Conservation (phyloP, 1,140 invertebrate species). For the Cylas formicarius region DNA sequence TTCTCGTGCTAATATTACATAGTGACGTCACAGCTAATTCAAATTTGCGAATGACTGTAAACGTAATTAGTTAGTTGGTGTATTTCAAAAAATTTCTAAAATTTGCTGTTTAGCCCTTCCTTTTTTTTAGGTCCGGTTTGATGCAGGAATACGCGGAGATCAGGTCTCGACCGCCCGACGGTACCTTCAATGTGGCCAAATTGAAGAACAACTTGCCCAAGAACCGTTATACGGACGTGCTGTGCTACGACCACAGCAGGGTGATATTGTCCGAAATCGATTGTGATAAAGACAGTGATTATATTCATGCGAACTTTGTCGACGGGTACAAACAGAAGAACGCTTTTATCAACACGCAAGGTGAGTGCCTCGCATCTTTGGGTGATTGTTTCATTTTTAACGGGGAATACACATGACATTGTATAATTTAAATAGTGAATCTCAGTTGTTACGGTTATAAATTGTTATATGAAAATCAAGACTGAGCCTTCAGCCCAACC, state of each 20-base stretch:
- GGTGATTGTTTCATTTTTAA: not conserved
- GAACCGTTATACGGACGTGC: constrained; percentile 93
- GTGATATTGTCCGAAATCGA: constrained; percentile 72
- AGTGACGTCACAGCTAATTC: too few species aligned
- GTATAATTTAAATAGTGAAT: too few species aligned
- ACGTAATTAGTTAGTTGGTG: too few species aligned
- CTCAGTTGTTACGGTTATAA: not conserved
- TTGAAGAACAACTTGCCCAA: constrained; percentile 77
- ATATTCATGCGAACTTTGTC: constrained; percentile 97
- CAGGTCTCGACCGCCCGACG: constrained; percentile 66
- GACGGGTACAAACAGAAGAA: constrained; percentile 97
- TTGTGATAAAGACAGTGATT: constrained; percentile 74
- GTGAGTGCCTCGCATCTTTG: constrained; percentile 49
- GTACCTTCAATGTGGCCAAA: constrained; percentile 76
- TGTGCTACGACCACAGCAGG: constrained; percentile 91
- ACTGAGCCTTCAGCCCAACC: too few species aligned
- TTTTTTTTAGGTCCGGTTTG: constrained; percentile 58
- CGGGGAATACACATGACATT: too few species aligned
- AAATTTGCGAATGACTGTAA: too few species aligned
- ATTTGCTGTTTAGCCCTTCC: too few species aligned
- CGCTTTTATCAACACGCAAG: constrained; percentile 96
- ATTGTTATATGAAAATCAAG: too few species aligned
- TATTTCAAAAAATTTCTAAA: too few species aligned
- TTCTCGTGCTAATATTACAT: too few species aligned
- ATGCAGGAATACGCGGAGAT: constrained; percentile 80